phyloP scores from a whole-genome alignment of 2,888 invertebrate species.

The Cenopis cana region DNA sequence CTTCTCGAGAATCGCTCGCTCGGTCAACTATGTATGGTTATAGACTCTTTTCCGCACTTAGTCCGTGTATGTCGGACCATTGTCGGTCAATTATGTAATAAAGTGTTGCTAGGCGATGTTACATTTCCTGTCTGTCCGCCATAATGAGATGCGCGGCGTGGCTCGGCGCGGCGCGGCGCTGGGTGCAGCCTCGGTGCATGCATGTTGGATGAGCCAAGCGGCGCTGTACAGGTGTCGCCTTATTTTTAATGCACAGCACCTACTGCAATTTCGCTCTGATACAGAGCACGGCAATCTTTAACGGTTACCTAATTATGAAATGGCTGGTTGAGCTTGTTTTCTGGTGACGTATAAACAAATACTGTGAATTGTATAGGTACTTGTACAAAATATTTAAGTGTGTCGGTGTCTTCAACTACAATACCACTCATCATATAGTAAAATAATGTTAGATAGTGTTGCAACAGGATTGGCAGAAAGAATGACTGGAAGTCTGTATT shows the following conservation, averaged over 20 bases:
- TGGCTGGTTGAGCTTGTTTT: background rate
- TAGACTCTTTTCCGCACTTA: too few species aligned
- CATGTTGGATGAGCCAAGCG: constrained; percentile 69
- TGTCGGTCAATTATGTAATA: background rate
- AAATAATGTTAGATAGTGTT: too few species aligned
- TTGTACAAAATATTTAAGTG: too few species aligned
- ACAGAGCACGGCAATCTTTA: constrained; percentile 44
- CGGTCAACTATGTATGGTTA: background rate
- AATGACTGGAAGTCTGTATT: too few species aligned
- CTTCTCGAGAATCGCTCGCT: too few species aligned
- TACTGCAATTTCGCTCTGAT: constrained; percentile 56
- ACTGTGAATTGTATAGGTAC: too few species aligned
- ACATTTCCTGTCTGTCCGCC: constrained; percentile 43
- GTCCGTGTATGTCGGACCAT: too few species aligned
- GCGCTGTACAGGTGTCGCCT: constrained; percentile 67
- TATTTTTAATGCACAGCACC: constrained; percentile 68
- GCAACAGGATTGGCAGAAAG: too few species aligned
- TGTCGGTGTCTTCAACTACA: too few species aligned
- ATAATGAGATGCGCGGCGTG: constrained; percentile 59
- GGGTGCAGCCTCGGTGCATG: constrained; percentile 57
- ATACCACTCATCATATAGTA: too few species aligned
- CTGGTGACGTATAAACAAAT: background rate
- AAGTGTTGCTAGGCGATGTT: background rate
- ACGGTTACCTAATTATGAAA: constrained; percentile 15
- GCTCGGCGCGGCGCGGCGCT: constrained; percentile 41